Evolutionary conservation across 2,113 vertebrate species (phyloP).

Genomic region (Thalassoma bifasciatum): DNA sequence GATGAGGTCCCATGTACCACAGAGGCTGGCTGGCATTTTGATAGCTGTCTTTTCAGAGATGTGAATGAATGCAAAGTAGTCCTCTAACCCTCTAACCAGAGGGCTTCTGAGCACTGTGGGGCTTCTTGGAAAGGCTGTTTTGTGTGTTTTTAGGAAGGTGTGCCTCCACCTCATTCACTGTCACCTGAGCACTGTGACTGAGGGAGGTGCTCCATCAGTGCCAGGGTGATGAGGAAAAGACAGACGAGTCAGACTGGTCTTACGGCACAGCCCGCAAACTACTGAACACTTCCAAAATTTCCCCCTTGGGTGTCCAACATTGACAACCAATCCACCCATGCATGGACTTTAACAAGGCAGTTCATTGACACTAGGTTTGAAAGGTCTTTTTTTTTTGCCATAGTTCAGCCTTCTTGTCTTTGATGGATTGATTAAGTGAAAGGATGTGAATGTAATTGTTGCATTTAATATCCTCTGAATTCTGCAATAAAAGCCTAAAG

Average conservation of each 20-base stretch:
- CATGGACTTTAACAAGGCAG: background rate
- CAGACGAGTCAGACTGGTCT: slow-evolving; percentile 59
- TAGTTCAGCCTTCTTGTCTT: background rate
- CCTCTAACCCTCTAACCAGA: background rate
- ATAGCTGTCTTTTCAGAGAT: background rate
- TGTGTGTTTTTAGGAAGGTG: slow-evolving; percentile 9
- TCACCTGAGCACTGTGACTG: background rate
- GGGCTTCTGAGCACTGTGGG: background rate
- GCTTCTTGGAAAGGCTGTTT: background rate
- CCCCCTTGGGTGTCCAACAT: background rate
- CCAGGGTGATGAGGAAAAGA: background rate
- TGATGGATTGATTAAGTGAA: background rate
- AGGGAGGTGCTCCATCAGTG: slow-evolving; percentile 4
- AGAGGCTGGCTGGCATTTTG: slow-evolving; percentile 85
- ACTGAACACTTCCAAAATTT: background rate
- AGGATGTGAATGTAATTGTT: background rate
- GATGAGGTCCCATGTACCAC: slow-evolving; percentile 88
- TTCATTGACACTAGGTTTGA: background rate
- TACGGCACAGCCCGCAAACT: background rate
- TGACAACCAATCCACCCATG: background rate
- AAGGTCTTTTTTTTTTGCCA: background rate
- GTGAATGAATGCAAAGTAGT: background rate
- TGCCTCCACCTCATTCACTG: slow-evolving; percentile 18
- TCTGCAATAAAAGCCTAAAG: background rate
- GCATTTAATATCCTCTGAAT: background rate